Conservation (phyloP, 2,113 vertebrate species). For the Neomonachus schauinslandi region DNA sequence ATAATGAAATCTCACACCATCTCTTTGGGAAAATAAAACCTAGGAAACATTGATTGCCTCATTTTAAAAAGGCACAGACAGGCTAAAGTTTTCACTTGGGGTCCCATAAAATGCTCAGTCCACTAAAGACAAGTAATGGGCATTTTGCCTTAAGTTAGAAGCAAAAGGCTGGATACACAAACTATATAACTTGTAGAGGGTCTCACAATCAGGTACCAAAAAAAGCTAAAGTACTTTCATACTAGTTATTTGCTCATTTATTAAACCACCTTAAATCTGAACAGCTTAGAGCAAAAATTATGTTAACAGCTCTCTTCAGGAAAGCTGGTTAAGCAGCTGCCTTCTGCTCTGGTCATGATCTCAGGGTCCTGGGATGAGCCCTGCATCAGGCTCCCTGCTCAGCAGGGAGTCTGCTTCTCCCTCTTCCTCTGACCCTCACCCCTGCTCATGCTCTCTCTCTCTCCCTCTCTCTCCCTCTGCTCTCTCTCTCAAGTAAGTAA, state of each 20-base stretch:
- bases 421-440: background rate
- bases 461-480: no score
- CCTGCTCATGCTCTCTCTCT: background rate
- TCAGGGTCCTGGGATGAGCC: background rate
- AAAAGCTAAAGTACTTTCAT: background rate
- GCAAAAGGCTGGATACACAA: background rate
- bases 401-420: background rate
- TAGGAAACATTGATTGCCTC: background rate
- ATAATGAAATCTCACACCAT: background rate
- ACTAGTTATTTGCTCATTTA: conserved; percentile 17
- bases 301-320: background rate
- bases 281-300: background rate
- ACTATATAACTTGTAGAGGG: background rate
- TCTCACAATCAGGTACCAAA: background rate
- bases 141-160: background rate
- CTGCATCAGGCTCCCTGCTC: background rate
- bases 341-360: background rate
- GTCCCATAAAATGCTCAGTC: background rate
- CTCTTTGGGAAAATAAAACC: background rate
- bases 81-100: background rate
- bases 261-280: conserved; percentile 13
- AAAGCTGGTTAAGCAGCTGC: background rate
- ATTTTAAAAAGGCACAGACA: background rate
- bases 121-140: background rate
- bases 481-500: no score